Conservation (phyloP, 2,888 invertebrate genomes). For the Homarus gammarus region DNA sequence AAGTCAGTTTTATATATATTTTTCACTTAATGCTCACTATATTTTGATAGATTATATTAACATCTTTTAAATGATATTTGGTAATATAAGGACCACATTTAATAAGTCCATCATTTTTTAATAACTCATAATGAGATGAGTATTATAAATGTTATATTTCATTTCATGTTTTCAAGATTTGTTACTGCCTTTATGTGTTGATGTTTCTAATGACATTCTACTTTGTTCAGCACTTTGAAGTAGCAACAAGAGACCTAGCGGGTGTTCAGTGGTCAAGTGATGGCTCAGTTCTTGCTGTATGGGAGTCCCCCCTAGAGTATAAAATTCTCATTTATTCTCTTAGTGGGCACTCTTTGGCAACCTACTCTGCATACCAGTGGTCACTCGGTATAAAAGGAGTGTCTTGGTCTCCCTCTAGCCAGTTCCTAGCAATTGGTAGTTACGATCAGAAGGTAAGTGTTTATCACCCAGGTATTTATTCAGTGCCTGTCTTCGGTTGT, state of each 20-base stretch:
- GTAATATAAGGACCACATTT: no score
- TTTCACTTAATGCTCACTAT: no score
- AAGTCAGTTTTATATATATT: no score
- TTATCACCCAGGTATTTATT: no score
- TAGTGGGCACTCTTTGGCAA: slow-evolving; percentile 79
- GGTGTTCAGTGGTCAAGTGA: slow-evolving; percentile 80
- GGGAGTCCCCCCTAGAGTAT: slow-evolving; percentile 79
- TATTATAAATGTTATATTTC: no score
- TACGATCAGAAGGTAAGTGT: slow-evolving; percentile 79
- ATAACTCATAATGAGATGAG: no score
- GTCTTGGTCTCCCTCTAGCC: slow-evolving; percentile 80
- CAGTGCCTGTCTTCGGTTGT: no score
- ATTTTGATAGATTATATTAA: no score
- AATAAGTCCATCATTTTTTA: no score
- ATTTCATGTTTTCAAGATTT: no score
- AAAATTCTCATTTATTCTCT: slow-evolving; percentile 79
- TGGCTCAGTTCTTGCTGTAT: slow-evolving; percentile 79
- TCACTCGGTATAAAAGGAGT: slow-evolving; percentile 79
- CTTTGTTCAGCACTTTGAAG: slow-evolving; percentile 79
- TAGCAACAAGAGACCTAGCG: slow-evolving; percentile 79
- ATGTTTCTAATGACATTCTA: not conserved
- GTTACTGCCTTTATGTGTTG: no score
- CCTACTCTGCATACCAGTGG: slow-evolving; percentile 77
- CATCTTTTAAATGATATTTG: no score
- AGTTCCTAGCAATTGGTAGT: slow-evolving; percentile 80